phyloP scores from a whole-genome alignment of 2,888 invertebrate species.

The Schizotus pectinicornis region DNA sequence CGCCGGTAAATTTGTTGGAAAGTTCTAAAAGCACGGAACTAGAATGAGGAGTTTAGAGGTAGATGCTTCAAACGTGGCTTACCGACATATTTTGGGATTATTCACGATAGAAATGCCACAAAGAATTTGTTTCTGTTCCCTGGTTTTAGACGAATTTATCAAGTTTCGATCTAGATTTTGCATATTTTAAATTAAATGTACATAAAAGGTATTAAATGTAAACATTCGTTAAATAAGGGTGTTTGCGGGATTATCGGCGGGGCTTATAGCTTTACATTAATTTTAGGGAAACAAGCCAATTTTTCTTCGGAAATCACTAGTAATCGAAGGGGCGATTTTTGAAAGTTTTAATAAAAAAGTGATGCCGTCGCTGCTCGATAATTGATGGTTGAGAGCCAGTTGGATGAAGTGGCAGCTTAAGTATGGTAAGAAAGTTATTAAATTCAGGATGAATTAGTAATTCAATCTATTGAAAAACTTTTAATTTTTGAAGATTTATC shows the following conservation, averaged over 20 bases:
- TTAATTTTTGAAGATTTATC: slow-evolving; percentile 28
- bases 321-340: too few relatives aligned
- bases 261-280: too few relatives aligned
- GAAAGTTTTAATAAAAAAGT: slow-evolving; percentile 5
- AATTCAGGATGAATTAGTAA: slow-evolving; percentile 19
- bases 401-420: slow-evolving; percentile 5
- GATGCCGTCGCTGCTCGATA: not conserved
- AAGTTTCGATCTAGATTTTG: too few relatives aligned
- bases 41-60: slow-evolving; percentile 10
- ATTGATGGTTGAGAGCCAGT: not conserved
- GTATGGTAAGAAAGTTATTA: slow-evolving; percentile 15
- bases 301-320: too few relatives aligned
- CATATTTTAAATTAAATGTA: too few relatives aligned
- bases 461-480: slow-evolving; percentile 21
- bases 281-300: too few relatives aligned
- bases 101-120: not conserved
- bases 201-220: too few relatives aligned
- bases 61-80: slow-evolving; percentile 15
- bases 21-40: slow-evolving; percentile 19
- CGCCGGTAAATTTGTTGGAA: slow-evolving; percentile 17
- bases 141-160: too few relatives aligned
- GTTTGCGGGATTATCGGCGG: too few relatives aligned
- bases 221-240: too few relatives aligned
- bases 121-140: not conserved
- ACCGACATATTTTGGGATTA: slow-evolving; percentile 22